Percentiles rank a stretch among this genome's conserved stretches.
phyloP scores from a whole-genome alignment of 2,113 vertebrate species.

The Numenius arquata region DNA sequence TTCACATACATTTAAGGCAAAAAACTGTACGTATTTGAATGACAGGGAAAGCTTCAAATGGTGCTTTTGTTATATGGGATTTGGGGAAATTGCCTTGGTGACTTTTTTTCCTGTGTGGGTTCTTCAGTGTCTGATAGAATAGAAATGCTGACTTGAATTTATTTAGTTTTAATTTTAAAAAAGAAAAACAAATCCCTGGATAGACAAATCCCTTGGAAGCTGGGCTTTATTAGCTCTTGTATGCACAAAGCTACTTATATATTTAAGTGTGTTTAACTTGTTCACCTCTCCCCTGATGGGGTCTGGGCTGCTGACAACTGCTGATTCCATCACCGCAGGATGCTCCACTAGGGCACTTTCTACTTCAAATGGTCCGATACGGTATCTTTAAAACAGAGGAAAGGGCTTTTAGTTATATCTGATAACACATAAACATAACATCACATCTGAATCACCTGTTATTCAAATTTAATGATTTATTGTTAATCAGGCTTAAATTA shows the following conservation, averaged over 20 bases:
- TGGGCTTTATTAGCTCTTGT: background rate
- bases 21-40: background rate
- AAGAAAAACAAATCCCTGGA: background rate
- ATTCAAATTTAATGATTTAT: background rate
- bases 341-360: slow-evolving; percentile 84
- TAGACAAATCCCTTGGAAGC: background rate
- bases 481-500: slow-evolving; percentile 37
- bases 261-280: background rate
- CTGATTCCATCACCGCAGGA: slow-evolving; percentile 79
- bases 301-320: slow-evolving; percentile 85
- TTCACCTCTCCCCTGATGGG: slow-evolving; percentile 83
- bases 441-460: background rate
- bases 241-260: background rate
- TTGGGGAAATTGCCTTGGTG: background rate
- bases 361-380: slow-evolving; percentile 85
- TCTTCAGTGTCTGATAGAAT: background rate
- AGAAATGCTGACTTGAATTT: background rate
- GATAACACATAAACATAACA: background rate
- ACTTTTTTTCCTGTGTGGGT: background rate
- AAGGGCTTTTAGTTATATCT: background rate
- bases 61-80: background rate
- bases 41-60: background rate
- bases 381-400: slow-evolving; percentile 70
- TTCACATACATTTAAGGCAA: background rate
- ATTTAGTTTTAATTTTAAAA: background rate